These are phyloP conservation scores for Butastur rufipennis DNA, from an alignment of 2,113 vertebrate genomes.

Conservation along the genomic window DNA sequence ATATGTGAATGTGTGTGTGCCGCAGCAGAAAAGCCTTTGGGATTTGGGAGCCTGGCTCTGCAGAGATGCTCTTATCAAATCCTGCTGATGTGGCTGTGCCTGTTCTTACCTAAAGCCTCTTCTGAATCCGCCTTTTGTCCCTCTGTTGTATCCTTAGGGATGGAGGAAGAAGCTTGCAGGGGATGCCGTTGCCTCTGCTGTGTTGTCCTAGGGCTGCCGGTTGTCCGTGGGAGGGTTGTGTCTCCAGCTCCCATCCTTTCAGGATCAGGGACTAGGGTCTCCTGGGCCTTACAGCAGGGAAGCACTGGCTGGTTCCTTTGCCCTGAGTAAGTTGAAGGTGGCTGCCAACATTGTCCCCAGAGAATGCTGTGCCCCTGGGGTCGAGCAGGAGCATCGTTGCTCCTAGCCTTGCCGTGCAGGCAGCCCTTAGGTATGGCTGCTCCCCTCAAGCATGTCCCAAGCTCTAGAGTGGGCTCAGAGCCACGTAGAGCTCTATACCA, in stretches of 20 bases:
- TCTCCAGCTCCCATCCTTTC: background rate
- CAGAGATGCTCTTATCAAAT: background rate
- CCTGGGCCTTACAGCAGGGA: background rate
- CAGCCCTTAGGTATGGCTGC: background rate
- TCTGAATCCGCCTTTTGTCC: background rate
- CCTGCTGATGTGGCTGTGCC: background rate
- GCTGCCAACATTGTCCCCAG: background rate
- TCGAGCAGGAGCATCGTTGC: background rate
- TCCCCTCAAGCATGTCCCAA: background rate
- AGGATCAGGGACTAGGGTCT: background rate
- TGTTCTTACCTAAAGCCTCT: background rate
- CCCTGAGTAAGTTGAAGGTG: background rate
- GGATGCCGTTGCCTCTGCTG: background rate
- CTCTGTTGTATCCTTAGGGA: background rate
- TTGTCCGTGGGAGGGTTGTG: background rate
- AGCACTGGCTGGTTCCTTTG: background rate
- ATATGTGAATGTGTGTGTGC: background rate
- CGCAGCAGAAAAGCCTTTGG: background rate
- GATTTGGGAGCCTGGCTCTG: background rate
- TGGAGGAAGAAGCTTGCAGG: background rate
- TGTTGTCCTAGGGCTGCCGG: background rate
- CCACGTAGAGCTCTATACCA: rapidly evolving
- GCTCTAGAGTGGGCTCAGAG: background rate
- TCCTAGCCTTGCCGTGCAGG: background rate
- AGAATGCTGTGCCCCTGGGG: background rate